A percentile compares a stretch with the other conserved stretches of the same genome.
These are phyloP conservation scores for Cryptotis parvus DNA, from an alignment of 2,113 vertebrate genomes.

Conservation along the genomic window DNA sequence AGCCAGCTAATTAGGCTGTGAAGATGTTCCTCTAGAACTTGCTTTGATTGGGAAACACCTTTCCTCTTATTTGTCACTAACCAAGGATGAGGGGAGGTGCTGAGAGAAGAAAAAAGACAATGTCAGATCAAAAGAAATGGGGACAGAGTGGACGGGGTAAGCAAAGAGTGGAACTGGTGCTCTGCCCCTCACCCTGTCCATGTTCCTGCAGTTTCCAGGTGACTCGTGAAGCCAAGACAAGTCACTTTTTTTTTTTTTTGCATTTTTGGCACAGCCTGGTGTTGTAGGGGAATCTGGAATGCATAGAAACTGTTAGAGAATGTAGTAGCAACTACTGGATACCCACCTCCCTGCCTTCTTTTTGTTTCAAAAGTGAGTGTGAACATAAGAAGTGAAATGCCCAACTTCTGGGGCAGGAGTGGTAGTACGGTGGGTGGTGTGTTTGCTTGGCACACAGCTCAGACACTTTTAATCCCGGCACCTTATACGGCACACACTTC, in stretches of 20 bases:
- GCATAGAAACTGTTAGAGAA: background rate
- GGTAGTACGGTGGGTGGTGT: background rate
- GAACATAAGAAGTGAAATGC: background rate
- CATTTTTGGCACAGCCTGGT: background rate
- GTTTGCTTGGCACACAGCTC: background rate
- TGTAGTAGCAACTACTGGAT: background rate
- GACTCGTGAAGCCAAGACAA: background rate
- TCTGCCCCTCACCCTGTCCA: background rate
- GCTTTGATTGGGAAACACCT: conserved; percentile 37
- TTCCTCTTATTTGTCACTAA: conserved; percentile 8
- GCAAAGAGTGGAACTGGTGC: background rate
- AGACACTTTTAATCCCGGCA: too few relatives aligned
- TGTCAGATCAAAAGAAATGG: background rate
- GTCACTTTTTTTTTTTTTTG: too few relatives aligned
- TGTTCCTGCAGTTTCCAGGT: background rate
- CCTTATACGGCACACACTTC: too few relatives aligned
- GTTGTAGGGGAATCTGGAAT: background rate
- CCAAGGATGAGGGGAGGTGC: background rate
- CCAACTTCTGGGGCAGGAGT: background rate
- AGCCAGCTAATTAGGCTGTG: conserved; percentile 59
- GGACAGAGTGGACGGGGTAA: background rate
- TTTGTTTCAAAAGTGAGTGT: background rate
- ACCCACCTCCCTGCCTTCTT: background rate
- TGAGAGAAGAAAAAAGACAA: background rate
- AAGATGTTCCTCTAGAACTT: conserved; percentile 50